Evolutionary conservation across 2,888 invertebrate species (phyloP), one percentile per base, ranked within the genome.

Genomic region (Cephus sareptanus): DNA sequence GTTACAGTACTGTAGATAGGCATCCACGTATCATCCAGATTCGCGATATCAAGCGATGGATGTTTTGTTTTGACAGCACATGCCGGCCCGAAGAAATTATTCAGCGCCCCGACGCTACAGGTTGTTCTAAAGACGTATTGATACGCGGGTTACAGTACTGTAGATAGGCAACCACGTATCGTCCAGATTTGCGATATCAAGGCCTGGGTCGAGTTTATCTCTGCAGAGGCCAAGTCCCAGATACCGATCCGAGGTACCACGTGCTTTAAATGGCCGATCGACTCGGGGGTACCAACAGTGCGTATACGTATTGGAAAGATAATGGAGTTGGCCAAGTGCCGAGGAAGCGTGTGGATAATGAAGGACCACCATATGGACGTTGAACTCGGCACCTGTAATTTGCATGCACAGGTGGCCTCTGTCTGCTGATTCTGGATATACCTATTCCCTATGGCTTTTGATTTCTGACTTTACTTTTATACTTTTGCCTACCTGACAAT

Each of bases 331-430:
- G 33, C 70, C 31, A 70, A 70, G 70, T 70, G 70, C 34, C 68
- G 68, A 68, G 30, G 23, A 81, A 85, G 83, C 86, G 86, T 86
- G 86, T 84, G 84, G 86, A 86, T 86, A 86, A 86, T 86, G 77
- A 85, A 79, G 83, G 85, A 83, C 81, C 82, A 85, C 74, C 69
- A 79, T 83, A 82, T 81, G 79, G 82, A 82, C 84, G 82, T 82
- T 81, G 79, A 81, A 81, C 81, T 75, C 83, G 81, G 76, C 81
- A 78, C 79, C 81, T 85, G 86, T 85, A 86, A 86, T 86, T 86
- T 86, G 87, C 87, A 85, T 87, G 82, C 85, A 81, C 87, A 87
- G 85, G 86, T 86, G 86, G 35, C 3, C 35, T 85, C 74, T 85
- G 83, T 83, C 81, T 82, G 74, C 35, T 33, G 75, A 56, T 74